Percentiles rank a stretch among this genome's conserved stretches.
Conservation (phyloP, 2,888 invertebrate genomes). For the Tolmerus cingulatus region DNA sequence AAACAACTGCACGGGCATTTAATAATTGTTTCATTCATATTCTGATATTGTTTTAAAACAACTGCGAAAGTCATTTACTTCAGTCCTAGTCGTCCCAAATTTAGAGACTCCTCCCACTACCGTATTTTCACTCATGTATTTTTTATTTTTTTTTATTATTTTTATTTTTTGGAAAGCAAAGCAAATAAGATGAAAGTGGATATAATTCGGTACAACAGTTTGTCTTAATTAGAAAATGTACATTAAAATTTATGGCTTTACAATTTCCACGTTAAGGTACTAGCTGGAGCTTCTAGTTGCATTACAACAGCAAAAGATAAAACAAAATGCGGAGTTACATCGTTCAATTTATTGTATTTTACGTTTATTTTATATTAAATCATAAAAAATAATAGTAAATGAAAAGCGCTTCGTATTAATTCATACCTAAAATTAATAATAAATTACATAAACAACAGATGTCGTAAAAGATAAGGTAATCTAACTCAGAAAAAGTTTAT, state of each 20-base stretch:
- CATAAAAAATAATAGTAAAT: slow-evolving; percentile 51
- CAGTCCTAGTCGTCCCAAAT: background rate
- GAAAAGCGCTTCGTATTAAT: slow-evolving; percentile 50
- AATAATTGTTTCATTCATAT: background rate
- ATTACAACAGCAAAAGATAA: background rate
- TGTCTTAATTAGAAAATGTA: background rate
- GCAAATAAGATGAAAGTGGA: background rate
- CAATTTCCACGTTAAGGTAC: background rate
- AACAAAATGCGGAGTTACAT: slow-evolving; percentile 34
- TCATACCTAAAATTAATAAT: slow-evolving; percentile 53
- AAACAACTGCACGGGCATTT: background rate
- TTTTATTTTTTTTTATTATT: background rate
- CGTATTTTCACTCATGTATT: background rate
- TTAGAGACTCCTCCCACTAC: background rate
- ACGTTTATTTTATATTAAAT: slow-evolving; percentile 34
- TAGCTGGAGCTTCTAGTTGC: background rate
- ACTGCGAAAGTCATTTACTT: background rate
- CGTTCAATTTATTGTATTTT: slow-evolving; percentile 39
- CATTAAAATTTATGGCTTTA: background rate
- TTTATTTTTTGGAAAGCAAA: background rate
- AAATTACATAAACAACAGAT: slow-evolving; percentile 53
- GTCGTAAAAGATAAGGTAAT: slow-evolving; percentile 46
- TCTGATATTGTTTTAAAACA: background rate
- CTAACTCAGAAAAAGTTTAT: slow-evolving; percentile 32
- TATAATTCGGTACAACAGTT: background rate